Conservation (phyloP, 2,888 invertebrate species). For the Pedicia rivosa region DNA sequence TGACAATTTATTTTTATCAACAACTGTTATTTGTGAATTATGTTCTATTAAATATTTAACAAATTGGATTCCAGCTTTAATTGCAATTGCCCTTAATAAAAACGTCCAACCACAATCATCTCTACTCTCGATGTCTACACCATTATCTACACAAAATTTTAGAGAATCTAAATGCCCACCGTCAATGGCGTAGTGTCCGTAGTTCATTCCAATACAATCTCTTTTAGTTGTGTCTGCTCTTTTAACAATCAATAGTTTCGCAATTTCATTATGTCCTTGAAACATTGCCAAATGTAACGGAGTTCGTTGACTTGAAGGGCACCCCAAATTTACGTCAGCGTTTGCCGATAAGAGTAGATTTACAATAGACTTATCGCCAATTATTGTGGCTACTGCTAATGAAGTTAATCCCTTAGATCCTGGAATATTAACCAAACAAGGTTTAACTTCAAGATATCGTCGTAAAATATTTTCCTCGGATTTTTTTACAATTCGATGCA, state of each 20-base stretch:
- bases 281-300: slow-evolving; percentile 28
- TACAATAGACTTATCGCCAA: slow-evolving; percentile 24
- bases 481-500: slow-evolving; percentile 26
- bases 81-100: slow-evolving; percentile 21
- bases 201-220: slow-evolving; percentile 26
- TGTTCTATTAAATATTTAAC: slow-evolving; percentile 22
- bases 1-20: slow-evolving; percentile 19
- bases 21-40: slow-evolving; percentile 19
- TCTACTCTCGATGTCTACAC: slow-evolving; percentile 23
- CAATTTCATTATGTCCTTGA: slow-evolving; percentile 24
- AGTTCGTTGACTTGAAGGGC: slow-evolving; percentile 21
- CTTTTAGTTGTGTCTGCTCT: slow-evolving; percentile 24
- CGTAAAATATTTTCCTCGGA: slow-evolving; percentile 27
- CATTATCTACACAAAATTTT: slow-evolving; percentile 25
- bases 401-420: slow-evolving; percentile 26
- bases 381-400: slow-evolving; percentile 25
- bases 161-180: slow-evolving; percentile 25
- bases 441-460: slow-evolving; percentile 22
- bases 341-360: slow-evolving; percentile 24
- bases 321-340: slow-evolving; percentile 24
- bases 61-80: no score
- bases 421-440: slow-evolving; percentile 23
- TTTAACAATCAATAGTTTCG: slow-evolving; percentile 26
- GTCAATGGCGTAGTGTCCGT: slow-evolving; percentile 27
- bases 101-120: slow-evolving; percentile 27